phyloP scores from a whole-genome alignment of 2,113 vertebrate genomes.

The Herpetotheres cachinnans region DNA sequence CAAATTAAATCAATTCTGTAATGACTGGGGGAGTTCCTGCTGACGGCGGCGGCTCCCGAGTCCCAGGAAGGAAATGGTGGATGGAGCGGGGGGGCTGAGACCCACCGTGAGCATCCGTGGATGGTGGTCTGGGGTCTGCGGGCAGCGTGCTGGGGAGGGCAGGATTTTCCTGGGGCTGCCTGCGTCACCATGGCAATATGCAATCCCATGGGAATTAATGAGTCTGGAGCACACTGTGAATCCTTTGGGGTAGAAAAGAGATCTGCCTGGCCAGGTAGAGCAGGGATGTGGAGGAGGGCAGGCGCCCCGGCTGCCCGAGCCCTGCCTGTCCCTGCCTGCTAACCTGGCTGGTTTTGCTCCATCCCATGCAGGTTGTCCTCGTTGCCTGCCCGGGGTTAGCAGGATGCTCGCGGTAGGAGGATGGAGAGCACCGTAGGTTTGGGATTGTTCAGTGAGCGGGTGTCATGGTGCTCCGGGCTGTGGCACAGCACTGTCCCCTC shows the following conservation, averaged over 20 bases:
- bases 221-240: not conserved
- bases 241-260: not conserved
- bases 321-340: not conserved
- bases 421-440: rapidly evolving
- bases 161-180: not conserved
- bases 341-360: not conserved
- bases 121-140: not conserved
- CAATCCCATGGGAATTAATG: not conserved
- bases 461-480: not conserved
- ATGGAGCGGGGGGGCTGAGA: not conserved
- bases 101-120: rapidly evolving
- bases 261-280: not conserved
- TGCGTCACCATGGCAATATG: not conserved
- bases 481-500: not conserved
- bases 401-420: not conserved
- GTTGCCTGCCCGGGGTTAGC: not conserved
- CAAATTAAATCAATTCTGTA: conserved; percentile 42
- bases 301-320: not conserved
- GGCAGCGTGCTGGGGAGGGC: not conserved
- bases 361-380: not conserved
- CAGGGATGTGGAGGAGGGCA: not conserved
- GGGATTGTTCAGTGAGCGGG: rapidly evolving
- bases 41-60: rapidly evolving
- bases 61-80: rapidly evolving
- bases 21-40: not conserved